phyloP scores from a whole-genome alignment of 2,888 invertebrate genomes.

The Creontiades dilutus region DNA sequence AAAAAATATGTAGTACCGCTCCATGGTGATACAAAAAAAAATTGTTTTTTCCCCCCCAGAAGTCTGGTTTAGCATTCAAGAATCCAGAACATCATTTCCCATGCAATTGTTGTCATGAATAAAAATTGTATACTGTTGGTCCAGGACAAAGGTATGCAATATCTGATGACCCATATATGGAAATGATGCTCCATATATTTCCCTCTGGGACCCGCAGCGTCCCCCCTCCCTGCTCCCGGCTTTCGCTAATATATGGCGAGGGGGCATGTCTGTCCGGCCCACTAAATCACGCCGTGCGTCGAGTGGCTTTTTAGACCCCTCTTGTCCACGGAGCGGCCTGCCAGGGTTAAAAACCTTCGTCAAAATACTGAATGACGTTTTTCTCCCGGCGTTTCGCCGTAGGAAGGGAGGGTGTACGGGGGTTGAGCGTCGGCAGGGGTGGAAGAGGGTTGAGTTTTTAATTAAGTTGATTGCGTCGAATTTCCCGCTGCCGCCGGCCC shows the following conservation, averaged over 20 bases:
- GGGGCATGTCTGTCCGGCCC: constrained; percentile 58
- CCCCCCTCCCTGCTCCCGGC: constrained; percentile 5
- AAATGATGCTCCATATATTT: constrained; percentile 69
- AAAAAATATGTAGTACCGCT: no score
- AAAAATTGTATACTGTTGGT: constrained; percentile 64
- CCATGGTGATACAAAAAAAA: no score
- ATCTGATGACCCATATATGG: constrained; percentile 70
- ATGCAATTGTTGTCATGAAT: constrained; percentile 66
- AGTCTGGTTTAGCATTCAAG: neutral
- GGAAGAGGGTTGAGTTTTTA: neutral
- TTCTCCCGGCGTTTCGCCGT: constrained; percentile 8
- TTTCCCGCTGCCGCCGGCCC: constrained; percentile 11
- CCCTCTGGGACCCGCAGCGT: constrained; percentile 15
- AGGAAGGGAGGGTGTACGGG: neutral
- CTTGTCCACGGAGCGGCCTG: constrained; percentile 20
- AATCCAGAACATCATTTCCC: constrained; percentile 53
- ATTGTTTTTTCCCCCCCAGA: no score
- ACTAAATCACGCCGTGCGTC: constrained; percentile 58
- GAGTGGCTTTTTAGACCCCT: constrained; percentile 61
- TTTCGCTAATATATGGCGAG: constrained; percentile 64
- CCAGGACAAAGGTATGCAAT: constrained; percentile 67
- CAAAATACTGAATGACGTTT: constrained; percentile 64
- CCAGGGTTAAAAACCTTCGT: constrained; percentile 63
- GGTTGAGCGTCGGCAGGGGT: neutral
- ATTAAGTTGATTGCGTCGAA: constrained; percentile 44